Conservation (phyloP, 1,140 invertebrate species). For the Muscidifurax raptorellus region DNA sequence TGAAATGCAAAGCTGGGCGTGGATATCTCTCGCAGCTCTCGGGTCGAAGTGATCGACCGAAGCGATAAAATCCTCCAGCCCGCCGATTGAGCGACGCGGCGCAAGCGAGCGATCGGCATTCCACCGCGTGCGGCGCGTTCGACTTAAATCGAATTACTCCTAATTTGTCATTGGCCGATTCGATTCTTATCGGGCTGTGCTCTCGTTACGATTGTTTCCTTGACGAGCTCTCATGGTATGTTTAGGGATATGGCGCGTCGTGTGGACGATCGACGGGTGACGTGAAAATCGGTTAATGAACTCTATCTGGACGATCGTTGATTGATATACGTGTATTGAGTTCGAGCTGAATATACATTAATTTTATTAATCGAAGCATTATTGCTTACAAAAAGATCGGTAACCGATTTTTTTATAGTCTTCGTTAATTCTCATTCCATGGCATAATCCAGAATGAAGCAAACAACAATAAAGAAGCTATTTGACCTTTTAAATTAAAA, state of each 20-base stretch:
- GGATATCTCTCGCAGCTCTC: slow-evolving; percentile 55
- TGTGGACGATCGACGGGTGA: neutral
- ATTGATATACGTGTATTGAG: too few species aligned
- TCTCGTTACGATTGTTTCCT: neutral
- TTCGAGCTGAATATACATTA: too few species aligned
- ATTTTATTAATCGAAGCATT: too few species aligned
- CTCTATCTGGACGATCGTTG: neutral
- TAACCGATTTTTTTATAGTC: too few species aligned
- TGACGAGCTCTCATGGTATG: neutral
- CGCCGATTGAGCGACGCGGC: slow-evolving; percentile 54
- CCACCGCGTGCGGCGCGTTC: slow-evolving; percentile 34
- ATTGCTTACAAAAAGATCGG: too few species aligned
- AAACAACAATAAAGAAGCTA: too few species aligned
- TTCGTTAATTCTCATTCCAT: too few species aligned
- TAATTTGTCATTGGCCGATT: slow-evolving; percentile 60
- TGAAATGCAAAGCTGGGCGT: slow-evolving; percentile 65
- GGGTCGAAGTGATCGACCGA: slow-evolving; percentile 55
- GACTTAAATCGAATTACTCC: slow-evolving; percentile 54
- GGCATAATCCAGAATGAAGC: too few species aligned
- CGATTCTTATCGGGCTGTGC: slow-evolving; percentile 24
- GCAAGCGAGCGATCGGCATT: slow-evolving; percentile 63
- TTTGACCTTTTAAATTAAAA: too few species aligned
- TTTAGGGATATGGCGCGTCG: neutral
- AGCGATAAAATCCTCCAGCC: slow-evolving; percentile 38
- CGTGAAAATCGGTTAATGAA: neutral